Base-by-base conservation (phyloP, 1,140 invertebrate species). In the Dendrolimus punctatus region DNA sequence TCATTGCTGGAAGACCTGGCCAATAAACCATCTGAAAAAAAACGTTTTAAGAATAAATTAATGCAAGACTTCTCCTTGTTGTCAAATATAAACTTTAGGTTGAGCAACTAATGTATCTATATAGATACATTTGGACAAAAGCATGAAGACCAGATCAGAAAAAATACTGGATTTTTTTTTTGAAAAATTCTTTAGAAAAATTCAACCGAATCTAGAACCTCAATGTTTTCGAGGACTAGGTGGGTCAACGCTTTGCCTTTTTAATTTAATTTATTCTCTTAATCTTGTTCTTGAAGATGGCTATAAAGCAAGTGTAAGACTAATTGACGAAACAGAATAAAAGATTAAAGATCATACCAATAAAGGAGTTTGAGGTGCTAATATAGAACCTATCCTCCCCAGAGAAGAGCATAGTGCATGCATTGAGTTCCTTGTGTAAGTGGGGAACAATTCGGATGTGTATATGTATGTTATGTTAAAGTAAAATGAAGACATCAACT, bases 361-460 rank as follows among this genome's bases (percentile, higher is more conserved):
- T 8, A 89, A 60, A 1, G 90, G 88, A 9, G 91, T 89, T 81
- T 92, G 89, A 64, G 91, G 90, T 39, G 91, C 90, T 42, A 92
- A 6, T n/a, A 80, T 72, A 6, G 91, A 91, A 2, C 92, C 90
- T 49, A 93, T 76, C 39, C 92, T 87, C 5, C 91, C 92, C 40
- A 91, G 71, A 71, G 92, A 92, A 2, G 92, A 92, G 66, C 91
- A 92, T 37, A 91, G 73, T 0, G 91, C 89, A 5, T 93, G 84
- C 56, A 92, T 81, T 6, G 90, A 91, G 60, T 91, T 90, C 37
- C 91, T 87, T 0, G 91, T 86, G 51, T 90, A 90, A 0, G 92
- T 93, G 0, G 92, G 92, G 63, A 92, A 93, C 72, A 93, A 81
- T 71, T 93, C 92, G 2, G 91, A 89, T 0, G 92, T 92, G 54